Percentiles rank a stretch among this genome's conserved stretches.
phyloP scores from a whole-genome alignment of 2,113 vertebrate species.

The Chlorodrepanis virens region DNA sequence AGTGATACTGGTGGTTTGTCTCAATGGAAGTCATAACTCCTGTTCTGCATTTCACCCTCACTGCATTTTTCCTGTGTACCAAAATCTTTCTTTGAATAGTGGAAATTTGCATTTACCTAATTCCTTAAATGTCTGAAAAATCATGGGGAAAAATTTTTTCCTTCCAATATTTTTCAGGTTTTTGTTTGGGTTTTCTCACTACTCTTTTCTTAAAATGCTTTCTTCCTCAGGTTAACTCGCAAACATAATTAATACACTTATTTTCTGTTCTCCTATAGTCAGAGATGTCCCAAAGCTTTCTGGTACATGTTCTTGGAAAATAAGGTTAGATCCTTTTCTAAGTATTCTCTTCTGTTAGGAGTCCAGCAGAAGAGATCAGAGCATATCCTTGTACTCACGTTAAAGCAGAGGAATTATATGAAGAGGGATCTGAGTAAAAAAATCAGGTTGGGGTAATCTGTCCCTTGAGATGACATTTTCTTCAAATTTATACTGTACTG shows the following conservation, averaged over 20 bases:
- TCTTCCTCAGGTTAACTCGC: neutral
- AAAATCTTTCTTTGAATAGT: neutral
- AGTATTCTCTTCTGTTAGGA: neutral
- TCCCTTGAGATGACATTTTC: neutral
- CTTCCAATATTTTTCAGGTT: neutral
- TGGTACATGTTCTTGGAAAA: neutral
- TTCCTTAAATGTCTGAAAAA: neutral
- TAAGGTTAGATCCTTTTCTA: neutral
- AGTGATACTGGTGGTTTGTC: neutral
- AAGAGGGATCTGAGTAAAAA: neutral
- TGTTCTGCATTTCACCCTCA: neutral
- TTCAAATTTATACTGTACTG: neutral
- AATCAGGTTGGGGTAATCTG: neutral
- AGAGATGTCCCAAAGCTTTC: neutral
- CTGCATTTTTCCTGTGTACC: neutral
- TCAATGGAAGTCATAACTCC: neutral
- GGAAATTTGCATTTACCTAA: neutral
- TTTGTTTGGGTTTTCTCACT: neutral
- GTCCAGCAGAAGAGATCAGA: neutral
- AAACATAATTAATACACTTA: neutral
- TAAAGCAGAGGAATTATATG: neutral
- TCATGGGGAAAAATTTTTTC: accelerated
- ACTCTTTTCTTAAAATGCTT: neutral
- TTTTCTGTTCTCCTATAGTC: neutral
- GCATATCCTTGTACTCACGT: neutral